These are phyloP conservation scores for mouse (Mus musculus) DNA, from an alignment of 2,113 vertebrate species.

Conservation along the genomic window GRCm39 chr4:97747001-97747500, in stretches of 20 bases:
- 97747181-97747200: background rate
- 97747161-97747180: background rate
- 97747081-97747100: slow-evolving; percentile 22
- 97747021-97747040: slow-evolving; percentile 43
- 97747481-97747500: background rate
- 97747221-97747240: background rate
- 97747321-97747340: background rate
- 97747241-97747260: background rate
- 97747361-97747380: background rate
- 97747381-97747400: background rate
- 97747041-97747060: slow-evolving; percentile 65
- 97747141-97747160: background rate
- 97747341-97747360: background rate
- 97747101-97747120: background rate
- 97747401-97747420: background rate
- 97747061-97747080: slow-evolving; percentile 20
- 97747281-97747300: background rate
- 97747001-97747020: background rate
- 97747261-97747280: background rate
- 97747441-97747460: background rate
- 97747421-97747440: background rate
- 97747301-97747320: background rate
- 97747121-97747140: background rate
- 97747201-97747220: background rate
- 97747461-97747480: background rate